Percentiles rank a stretch among this genome's conserved stretches.
These are phyloP conservation scores for Bufo bufo DNA, from an alignment of 2,113 vertebrate species.

Conservation along the genomic window DNA sequence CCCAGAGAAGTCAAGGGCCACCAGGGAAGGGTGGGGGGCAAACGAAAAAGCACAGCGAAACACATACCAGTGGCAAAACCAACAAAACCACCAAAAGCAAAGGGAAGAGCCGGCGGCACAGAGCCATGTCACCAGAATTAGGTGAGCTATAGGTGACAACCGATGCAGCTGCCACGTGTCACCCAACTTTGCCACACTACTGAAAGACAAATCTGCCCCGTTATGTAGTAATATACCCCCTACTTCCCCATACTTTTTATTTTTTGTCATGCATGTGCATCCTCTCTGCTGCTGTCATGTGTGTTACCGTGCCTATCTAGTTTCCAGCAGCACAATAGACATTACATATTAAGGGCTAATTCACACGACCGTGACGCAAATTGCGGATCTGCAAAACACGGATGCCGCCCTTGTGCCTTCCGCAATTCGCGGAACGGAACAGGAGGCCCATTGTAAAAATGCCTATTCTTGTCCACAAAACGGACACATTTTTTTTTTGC, in stretches of 20 bases:
- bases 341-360: too few relatives aligned
- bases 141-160: constrained; percentile 68
- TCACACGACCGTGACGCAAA: too few relatives aligned
- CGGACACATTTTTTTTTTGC: too few relatives aligned
- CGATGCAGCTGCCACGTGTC: not conserved
- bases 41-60: constrained; percentile 69
- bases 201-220: too few relatives aligned
- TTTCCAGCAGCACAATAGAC: not conserved
- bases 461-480: too few relatives aligned
- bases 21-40: constrained; percentile 72
- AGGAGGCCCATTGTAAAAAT: too few relatives aligned
- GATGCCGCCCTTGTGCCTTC: too few relatives aligned
- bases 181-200: too few relatives aligned
- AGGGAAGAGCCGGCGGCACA: constrained; percentile 82
- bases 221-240: not conserved
- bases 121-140: constrained; percentile 88
- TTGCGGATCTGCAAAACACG: too few relatives aligned
- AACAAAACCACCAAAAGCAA: constrained; percentile 77
- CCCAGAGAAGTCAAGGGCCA: constrained; percentile 40
- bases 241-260: not conserved
- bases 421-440: too few relatives aligned
- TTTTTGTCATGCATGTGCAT: not conserved
- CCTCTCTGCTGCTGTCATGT: not conserved
- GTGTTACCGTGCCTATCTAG: not conserved
- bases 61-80: constrained; percentile 75